phyloP scores from a whole-genome alignment of 2,888 invertebrate genomes.

The Sphaerophoria taeniata region DNA sequence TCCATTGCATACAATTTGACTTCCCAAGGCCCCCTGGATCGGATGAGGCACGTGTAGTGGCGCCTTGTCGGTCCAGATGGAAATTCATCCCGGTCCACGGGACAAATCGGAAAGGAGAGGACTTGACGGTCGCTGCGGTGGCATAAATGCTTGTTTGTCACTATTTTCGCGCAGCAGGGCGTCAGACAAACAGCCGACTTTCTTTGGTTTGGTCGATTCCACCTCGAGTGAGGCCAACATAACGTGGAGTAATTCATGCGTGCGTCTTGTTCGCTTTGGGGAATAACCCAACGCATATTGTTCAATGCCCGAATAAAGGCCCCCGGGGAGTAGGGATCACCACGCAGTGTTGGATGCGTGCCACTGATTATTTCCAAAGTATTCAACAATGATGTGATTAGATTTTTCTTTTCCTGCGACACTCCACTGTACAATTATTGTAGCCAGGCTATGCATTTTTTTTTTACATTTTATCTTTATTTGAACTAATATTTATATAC shows the following conservation, averaged over 20 bases:
- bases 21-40: conserved; percentile 90
- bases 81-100: conserved; percentile 82
- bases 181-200: conserved; percentile 88
- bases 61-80: conserved; percentile 83
- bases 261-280: conserved; percentile 96
- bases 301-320: conserved; percentile 89
- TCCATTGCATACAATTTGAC: conserved; percentile 89
- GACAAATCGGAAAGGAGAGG: conserved; percentile 83
- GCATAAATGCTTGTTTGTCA: conserved; percentile 77
- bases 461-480: too few relatives aligned
- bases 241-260: conserved; percentile 96
- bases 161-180: conserved; percentile 85
- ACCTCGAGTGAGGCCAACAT: conserved; percentile 95
- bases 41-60: conserved; percentile 86
- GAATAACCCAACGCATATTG: conserved; percentile 93
- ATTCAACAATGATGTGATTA: conserved; percentile 89
- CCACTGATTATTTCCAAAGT: conserved; percentile 90
- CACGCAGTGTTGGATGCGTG: conserved; percentile 87
- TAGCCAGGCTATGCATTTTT: conserved; percentile 93
- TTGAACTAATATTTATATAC: too few relatives aligned
- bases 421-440: conserved; percentile 86
- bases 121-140: conserved; percentile 83
- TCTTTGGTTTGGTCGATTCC: conserved; percentile 85
- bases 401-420: conserved; percentile 87
- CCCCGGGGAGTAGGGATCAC: conserved; percentile 85